A percentile compares a stretch with the other conserved stretches of the same genome.
These are phyloP conservation scores for Spheniscus mendiculus DNA, from an alignment of 2,113 vertebrate genomes.

Conservation along the genomic window DNA sequence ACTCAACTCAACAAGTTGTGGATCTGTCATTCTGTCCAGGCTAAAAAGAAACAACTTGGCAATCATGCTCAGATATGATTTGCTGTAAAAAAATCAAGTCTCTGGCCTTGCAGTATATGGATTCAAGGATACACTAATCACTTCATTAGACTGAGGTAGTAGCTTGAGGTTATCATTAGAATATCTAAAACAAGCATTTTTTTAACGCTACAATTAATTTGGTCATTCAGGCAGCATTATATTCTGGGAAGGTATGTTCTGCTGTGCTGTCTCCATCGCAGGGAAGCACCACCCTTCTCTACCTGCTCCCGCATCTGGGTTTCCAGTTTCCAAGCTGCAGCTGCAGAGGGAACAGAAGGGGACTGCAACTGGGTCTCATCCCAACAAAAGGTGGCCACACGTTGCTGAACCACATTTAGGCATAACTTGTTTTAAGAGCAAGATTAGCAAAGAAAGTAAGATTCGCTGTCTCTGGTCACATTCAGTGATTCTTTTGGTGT, in stretches of 20 bases:
- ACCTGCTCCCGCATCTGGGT: not conserved
- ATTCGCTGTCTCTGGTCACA: not conserved
- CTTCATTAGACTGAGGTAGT: not conserved
- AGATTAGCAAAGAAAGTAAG: not conserved
- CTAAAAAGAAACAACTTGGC: not conserved
- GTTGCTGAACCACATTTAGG: not conserved
- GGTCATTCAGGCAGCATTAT: not conserved
- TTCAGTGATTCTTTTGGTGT: not conserved
- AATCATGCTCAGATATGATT: not conserved
- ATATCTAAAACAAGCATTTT: not conserved
- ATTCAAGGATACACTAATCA: not conserved
- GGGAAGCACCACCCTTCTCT: not conserved
- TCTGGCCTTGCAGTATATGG: not conserved
- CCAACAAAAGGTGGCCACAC: not conserved
- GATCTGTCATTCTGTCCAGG: not conserved
- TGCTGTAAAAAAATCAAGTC: not conserved
- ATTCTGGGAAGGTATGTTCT: not conserved
- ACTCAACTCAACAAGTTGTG: not conserved
- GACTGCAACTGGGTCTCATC: accelerated
- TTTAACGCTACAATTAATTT: not conserved
- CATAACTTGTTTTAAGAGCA: not conserved
- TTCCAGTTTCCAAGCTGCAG: not conserved
- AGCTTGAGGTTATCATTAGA: not conserved
- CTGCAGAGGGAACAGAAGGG: not conserved
- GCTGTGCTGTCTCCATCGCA: not conserved